Percentiles rank a stretch among this genome's conserved stretches.
These are phyloP conservation scores for Dromiciops gliroides DNA, from an alignment of 2,113 vertebrate species.

Conservation along the genomic window DNA sequence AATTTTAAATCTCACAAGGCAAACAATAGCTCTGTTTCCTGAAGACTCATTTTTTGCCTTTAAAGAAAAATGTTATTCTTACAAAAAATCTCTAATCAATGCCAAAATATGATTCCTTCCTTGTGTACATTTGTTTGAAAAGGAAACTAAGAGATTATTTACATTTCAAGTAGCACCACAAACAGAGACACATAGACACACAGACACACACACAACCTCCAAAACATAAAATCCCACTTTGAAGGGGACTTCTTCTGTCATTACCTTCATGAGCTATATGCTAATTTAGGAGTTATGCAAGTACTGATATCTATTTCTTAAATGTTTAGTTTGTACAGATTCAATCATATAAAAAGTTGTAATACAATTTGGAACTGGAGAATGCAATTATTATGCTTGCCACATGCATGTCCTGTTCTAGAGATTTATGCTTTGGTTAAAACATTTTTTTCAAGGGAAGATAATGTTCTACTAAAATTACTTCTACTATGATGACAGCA, in stretches of 20 bases:
- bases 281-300: background rate
- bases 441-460: background rate
- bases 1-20: too few relatives aligned
- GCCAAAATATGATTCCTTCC: background rate
- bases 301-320: background rate
- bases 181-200: background rate
- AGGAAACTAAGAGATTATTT: background rate
- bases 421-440: background rate
- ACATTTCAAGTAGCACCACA: background rate
- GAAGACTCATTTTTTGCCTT: background rate
- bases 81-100: background rate
- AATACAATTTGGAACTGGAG: background rate
- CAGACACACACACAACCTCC: too few relatives aligned
- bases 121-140: background rate
- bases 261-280: background rate
- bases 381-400: background rate
- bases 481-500: background rate
- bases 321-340: background rate
- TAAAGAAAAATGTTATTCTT: background rate
- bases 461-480: background rate
- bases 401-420: background rate
- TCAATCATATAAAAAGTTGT: background rate
- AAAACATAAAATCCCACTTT: background rate
- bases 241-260: background rate
- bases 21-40: background rate